A percentile compares a stretch with the other conserved stretches of the same genome.
These are phyloP conservation scores for Catagonus wagneri DNA, from an alignment of 2,113 vertebrate genomes.

Conservation along the genomic window DNA sequence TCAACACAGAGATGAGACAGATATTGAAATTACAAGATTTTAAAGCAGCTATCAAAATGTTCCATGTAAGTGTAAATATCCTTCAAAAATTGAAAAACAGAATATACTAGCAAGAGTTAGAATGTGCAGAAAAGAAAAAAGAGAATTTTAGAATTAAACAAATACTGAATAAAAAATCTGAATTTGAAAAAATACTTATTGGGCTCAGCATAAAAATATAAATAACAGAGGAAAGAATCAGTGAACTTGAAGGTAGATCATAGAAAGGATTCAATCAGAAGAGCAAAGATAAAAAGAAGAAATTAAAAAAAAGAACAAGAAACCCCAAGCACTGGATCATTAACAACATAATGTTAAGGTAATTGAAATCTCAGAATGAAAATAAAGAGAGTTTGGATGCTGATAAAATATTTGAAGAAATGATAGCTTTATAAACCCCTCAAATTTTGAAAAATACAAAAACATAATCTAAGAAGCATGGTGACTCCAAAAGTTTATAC, in stretches of 20 bases:
- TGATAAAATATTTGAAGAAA: conserved; percentile 6
- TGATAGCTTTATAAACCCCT: neutral
- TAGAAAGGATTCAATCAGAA: neutral
- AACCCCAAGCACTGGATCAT: neutral
- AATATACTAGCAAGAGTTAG: neutral
- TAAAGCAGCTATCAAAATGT: neutral
- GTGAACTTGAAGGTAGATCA: neutral
- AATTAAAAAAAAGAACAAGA: neutral
- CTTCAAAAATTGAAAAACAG: neutral
- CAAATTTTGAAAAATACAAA: neutral
- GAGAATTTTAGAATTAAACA: neutral
- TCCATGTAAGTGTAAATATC: neutral
- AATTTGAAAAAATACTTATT: neutral
- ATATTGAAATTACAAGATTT: neutral
- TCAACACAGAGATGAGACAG: conserved; percentile 15
- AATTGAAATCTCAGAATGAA: neutral
- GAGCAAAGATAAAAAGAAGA: neutral
- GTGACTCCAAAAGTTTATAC: neutral
- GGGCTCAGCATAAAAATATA: neutral
- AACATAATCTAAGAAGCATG: neutral
- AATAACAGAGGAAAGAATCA: neutral
- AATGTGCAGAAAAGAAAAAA: neutral
- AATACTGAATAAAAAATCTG: neutral
- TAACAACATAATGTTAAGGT: neutral
- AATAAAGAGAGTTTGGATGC: neutral